Base-by-base conservation (phyloP, 2,113 vertebrate genomes). In the Takifugu bimaculatus region DNA sequence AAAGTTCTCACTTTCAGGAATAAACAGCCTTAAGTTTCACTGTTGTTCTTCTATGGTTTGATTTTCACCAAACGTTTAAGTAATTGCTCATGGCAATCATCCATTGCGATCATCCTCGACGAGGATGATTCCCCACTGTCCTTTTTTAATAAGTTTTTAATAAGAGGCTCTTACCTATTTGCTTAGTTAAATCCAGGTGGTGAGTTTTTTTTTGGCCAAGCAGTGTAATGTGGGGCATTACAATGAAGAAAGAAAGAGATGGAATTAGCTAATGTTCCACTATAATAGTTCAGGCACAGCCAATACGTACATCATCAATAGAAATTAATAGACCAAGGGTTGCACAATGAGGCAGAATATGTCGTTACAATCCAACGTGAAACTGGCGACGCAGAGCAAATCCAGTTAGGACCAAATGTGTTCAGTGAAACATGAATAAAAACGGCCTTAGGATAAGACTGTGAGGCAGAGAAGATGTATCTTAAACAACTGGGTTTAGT, bases 381-480 rank as follows among this genome's bases (percentile, higher is more conserved):
- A 45, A 39, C 13, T 56, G 32, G 32, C 10, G 10, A 42, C 2
- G 9, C 20, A 39, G 1, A 1, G 35, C 9, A 5, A 64, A 49
- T 35, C 28, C 9, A 27, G 5, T 50, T 26, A 6, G 35, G 26
- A 47, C 28, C 9, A 48, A 47, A 47, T 2, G 10, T 1, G 47
- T 15, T 32, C 1, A 35, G 44, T 9, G 2, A 49, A 58, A 50
- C 26, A 32, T 15, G 2, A 35, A 35, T 15, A 7, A 60, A 57
- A 14, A 3, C 15, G 9, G 13, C 32, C 14, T 49, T 10, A 50
- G 32, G 25, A 62, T 25, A 4, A 60, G 27, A 4, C 29, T n/a
- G 26, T 27, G 12, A 42, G 13, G 26, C 20, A 32, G 28, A 43
- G 10, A 39, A 6, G 50, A 4, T 0, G 45, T 15, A 0, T 10